These are phyloP conservation scores for Furnarius figulus DNA, from an alignment of 2,113 vertebrate genomes.

Conservation along the genomic window DNA sequence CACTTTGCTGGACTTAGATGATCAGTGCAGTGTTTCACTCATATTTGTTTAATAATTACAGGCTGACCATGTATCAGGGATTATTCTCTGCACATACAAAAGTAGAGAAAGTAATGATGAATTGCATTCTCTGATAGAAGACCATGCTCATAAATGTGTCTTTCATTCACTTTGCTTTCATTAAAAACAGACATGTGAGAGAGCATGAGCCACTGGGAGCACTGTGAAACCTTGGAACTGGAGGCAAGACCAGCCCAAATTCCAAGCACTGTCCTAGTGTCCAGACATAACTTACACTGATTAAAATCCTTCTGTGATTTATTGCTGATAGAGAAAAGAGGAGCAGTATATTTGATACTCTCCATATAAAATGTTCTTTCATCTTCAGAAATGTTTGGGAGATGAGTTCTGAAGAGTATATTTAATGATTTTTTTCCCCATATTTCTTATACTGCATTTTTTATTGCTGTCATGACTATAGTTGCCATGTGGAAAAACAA, in stretches of 20 bases:
- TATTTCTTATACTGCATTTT: background rate
- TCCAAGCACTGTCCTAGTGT: background rate
- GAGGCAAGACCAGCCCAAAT: background rate
- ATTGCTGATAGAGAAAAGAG: background rate
- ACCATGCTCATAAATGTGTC: background rate
- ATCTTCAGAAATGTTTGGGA: background rate
- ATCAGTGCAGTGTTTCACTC: background rate
- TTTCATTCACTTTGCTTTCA: background rate
- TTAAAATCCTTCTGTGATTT: background rate
- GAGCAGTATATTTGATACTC: background rate
- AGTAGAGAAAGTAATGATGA: background rate
- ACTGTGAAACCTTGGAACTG: background rate
- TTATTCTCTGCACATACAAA: background rate
- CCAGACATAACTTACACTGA: background rate
- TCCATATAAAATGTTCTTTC: background rate
- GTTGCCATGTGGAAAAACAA: background rate
- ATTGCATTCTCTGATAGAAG: background rate
- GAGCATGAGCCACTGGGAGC: background rate
- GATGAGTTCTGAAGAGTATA: background rate
- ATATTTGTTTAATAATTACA: background rate
- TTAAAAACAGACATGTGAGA: background rate
- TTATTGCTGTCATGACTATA: background rate
- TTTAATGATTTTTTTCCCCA: background rate
- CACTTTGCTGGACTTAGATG: background rate
- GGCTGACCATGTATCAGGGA: rapidly evolving